phyloP scores from a whole-genome alignment of 2,113 vertebrate genomes.

The Oophaga pumilio region DNA sequence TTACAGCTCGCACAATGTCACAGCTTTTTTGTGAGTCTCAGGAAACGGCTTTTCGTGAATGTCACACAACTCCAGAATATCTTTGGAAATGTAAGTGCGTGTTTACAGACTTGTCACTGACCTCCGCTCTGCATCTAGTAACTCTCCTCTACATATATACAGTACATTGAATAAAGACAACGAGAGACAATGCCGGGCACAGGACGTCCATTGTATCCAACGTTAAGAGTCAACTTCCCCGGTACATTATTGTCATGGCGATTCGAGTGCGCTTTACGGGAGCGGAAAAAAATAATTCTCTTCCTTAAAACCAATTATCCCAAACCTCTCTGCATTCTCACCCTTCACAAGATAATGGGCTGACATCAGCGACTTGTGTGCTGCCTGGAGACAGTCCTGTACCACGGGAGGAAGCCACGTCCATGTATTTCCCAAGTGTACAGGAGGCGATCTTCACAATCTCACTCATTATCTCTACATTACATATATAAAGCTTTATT shows the following conservation, averaged over 20 bases:
- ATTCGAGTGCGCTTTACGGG: background rate
- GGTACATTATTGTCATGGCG: background rate
- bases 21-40: background rate
- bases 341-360: no score
- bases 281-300: background rate
- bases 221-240: background rate
- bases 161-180: no score
- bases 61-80: background rate
- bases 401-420: no score
- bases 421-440: no score
- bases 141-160: background rate
- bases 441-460: no score
- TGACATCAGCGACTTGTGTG: background rate
- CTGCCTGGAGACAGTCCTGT: background rate
- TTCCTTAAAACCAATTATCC: background rate
- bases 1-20: conserved; percentile 15
- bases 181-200: background rate
- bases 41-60: conserved; percentile 6
- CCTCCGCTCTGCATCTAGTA: background rate
- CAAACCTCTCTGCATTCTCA: background rate
- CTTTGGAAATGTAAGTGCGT: background rate
- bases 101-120: background rate
- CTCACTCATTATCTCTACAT: no score
- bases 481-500: no score
- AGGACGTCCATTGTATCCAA: conserved; percentile 18